These are phyloP conservation scores for Diarsia brunnea DNA, from an alignment of 2,888 invertebrate genomes.

Conservation along the genomic window DNA sequence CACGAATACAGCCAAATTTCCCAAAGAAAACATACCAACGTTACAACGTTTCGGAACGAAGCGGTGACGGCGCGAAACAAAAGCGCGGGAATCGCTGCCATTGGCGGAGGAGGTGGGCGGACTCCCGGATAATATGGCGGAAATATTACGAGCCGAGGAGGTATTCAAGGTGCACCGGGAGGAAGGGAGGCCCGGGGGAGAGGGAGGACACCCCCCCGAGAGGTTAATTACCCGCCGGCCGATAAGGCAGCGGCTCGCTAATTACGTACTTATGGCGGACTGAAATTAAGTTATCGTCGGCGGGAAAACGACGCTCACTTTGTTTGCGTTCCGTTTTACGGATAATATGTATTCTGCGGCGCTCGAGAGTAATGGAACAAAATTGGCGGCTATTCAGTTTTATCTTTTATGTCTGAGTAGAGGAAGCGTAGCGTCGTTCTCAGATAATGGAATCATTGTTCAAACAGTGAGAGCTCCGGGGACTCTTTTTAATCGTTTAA, in stretches of 20 bases:
- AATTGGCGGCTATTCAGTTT: conserved; percentile 88
- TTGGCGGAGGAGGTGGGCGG: conserved; percentile 90
- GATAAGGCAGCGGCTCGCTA: conserved; percentile 91
- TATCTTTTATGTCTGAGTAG: conserved; percentile 85
- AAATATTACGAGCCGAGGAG: conserved; percentile 89
- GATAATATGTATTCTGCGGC: conserved; percentile 88
- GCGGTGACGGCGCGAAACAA: conserved; percentile 86
- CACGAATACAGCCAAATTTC: conserved; percentile 88
- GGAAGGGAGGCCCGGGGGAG: conserved; percentile 74
- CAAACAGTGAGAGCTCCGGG: conserved; percentile 79
- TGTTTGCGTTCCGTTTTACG: conserved; percentile 90
- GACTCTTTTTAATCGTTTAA: conserved; percentile 88
- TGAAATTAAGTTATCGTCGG: conserved; percentile 91
- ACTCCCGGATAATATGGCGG: conserved; percentile 89
- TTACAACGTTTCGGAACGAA: conserved; percentile 89
- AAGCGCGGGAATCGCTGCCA: conserved; percentile 89
- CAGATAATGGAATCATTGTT: conserved; percentile 89
- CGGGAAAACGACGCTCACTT: conserved; percentile 89
- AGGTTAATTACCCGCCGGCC: conserved; percentile 91
- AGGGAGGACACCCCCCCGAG: conserved; percentile 76
- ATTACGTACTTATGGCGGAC: conserved; percentile 91
- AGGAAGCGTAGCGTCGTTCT: conserved; percentile 72
- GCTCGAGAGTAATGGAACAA: conserved; percentile 88
- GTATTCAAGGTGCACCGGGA: conserved; percentile 86
- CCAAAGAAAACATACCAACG: conserved; percentile 84